A percentile compares a stretch with the other conserved stretches of the same genome.
phyloP scores from a whole-genome alignment of 2,797 vertebrate species.

The Pseudotriccus pelzelni region DNA sequence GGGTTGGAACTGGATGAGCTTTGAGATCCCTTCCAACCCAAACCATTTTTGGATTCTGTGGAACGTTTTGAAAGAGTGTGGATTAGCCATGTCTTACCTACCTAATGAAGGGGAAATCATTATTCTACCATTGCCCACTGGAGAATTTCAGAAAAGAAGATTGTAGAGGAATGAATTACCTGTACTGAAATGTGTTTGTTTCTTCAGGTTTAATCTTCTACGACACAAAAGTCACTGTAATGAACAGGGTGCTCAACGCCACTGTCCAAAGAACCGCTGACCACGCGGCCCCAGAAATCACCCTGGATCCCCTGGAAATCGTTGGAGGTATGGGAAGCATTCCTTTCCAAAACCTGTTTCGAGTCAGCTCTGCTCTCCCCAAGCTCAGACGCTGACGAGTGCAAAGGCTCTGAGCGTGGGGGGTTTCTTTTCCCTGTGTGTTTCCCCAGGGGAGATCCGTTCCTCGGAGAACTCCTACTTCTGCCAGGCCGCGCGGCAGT shows the following conservation, averaged over 20 bases:
- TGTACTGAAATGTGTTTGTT: not conserved
- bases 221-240: slow-evolving; percentile 94
- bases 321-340: slow-evolving; percentile 84
- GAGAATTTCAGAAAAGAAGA: not conserved
- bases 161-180: not conserved
- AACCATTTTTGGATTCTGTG: not conserved
- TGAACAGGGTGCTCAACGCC: slow-evolving; percentile 95
- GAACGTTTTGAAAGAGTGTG: fast-evolving
- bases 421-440: not conserved
- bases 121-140: fast-evolving
- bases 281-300: slow-evolving; percentile 96
- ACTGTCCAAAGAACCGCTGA: slow-evolving; percentile 96
- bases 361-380: not conserved
- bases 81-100: not conserved
- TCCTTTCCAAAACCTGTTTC: fast-evolving
- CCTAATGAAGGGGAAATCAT: not conserved
- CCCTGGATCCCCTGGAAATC: slow-evolving; percentile 93
- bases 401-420: too few relatives aligned
- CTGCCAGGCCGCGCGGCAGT: slow-evolving; percentile 94
- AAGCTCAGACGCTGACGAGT: fast-evolving
- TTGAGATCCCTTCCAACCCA: not conserved
- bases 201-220: slow-evolving; percentile 89
- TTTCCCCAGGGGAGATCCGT: slow-evolving; percentile 86
- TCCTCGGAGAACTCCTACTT: slow-evolving; percentile 96
- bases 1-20: not conserved